Conservation (phyloP, 2,113 vertebrate genomes). For the Mugil cephalus region DNA sequence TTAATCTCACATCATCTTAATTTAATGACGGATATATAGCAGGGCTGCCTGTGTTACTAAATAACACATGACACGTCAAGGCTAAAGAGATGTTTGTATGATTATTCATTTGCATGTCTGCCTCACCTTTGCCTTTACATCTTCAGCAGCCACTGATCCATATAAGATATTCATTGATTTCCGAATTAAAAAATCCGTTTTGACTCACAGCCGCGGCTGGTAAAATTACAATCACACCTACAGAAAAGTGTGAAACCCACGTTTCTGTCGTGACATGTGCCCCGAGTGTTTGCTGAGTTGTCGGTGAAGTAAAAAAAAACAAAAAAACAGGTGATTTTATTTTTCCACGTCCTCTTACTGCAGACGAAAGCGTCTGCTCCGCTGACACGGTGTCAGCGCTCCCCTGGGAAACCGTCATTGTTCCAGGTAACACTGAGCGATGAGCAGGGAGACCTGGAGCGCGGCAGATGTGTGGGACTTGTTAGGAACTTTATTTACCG, state of each 20-base stretch:
- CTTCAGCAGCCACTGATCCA: neutral
- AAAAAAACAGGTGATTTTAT: constrained; percentile 9
- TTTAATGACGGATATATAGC: constrained; percentile 50
- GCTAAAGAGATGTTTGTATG: neutral
- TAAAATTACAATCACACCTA: constrained; percentile 20
- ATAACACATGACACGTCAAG: constrained; percentile 37
- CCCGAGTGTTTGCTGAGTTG: neutral
- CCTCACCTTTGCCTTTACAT: neutral
- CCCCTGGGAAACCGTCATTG: constrained; percentile 67
- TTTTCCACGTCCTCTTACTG: constrained; percentile 3
- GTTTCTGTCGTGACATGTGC: constrained; percentile 1
- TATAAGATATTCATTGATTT: neutral
- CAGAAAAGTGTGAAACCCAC: constrained; percentile 1
- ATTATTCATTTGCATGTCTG: neutral
- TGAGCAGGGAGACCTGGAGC: constrained; percentile 40
- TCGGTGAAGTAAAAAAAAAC: neutral
- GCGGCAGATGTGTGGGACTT: constrained; percentile 66
- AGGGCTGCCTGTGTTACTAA: constrained; percentile 48
- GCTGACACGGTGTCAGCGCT: constrained; percentile 14
- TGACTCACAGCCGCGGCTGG: neutral
- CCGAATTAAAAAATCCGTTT: neutral
- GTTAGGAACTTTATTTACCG: constrained; percentile 74
- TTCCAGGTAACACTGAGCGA: constrained; percentile 57
- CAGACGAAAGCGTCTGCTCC: constrained; percentile 39
- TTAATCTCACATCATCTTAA: constrained; percentile 48